Percentiles rank a stretch among this genome's conserved stretches.
Evolutionary conservation across 2,113 vertebrate species (phyloP).

Genomic region (Thinocorus orbignyianus): DNA sequence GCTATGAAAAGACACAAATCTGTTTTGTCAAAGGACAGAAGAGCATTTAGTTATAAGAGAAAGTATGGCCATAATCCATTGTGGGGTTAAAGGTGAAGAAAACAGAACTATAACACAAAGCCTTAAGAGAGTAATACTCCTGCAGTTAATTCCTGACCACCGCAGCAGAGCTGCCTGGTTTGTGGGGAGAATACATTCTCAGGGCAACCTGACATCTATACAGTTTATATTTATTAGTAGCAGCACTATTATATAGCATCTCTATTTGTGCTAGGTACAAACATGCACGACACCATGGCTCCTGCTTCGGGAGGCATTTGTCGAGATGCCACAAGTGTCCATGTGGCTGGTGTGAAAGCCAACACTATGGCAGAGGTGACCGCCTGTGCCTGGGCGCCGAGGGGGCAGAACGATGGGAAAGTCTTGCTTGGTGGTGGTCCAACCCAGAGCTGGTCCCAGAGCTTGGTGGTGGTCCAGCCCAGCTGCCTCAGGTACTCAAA

Average conservation of each 20-base stretch:
- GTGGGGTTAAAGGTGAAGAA: conserved; percentile 58
- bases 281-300: background rate
- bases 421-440: fast-evolving
- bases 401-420: background rate
- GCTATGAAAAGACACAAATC: conserved; percentile 71
- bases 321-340: background rate
- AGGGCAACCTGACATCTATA: background rate
- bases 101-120: conserved; percentile 53
- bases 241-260: background rate
- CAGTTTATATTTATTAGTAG: background rate
- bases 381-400: fast-evolving
- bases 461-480: background rate
- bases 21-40: conserved; percentile 68
- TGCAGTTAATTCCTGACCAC: conserved; percentile 5
- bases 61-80: conserved; percentile 54
- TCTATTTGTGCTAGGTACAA: background rate
- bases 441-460: background rate
- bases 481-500: background rate
- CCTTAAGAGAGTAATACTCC: conserved; percentile 34
- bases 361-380: fast-evolving
- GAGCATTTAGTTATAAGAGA: conserved; percentile 66
- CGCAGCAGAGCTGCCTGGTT: background rate
- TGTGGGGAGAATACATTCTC: background rate
- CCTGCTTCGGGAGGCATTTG: background rate
- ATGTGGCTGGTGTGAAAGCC: fast-evolving